Conservation (phyloP, 2,113 vertebrate genomes). For the Emydura subglobosa region DNA sequence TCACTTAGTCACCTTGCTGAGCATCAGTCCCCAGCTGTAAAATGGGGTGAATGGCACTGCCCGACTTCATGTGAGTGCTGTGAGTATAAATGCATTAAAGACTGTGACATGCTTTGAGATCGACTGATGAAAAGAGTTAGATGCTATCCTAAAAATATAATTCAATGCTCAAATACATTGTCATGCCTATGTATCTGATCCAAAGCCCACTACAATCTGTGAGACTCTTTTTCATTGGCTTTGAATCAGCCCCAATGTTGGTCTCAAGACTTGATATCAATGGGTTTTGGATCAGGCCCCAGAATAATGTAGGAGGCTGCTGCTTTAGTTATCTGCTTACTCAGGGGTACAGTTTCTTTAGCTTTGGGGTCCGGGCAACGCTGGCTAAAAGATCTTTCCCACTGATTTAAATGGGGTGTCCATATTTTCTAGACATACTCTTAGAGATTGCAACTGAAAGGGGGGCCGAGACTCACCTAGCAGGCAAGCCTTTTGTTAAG, state of each 20-base stretch:
- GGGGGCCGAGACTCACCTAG: neutral
- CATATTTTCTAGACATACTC: neutral
- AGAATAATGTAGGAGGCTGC: neutral
- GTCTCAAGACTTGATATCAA: neutral
- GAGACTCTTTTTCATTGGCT: neutral
- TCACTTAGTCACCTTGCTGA: neutral
- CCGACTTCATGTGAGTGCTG: neutral
- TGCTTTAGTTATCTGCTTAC: neutral
- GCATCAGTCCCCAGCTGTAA: too few species aligned
- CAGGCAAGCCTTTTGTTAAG: neutral
- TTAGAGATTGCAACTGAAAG: neutral
- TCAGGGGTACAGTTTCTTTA: neutral
- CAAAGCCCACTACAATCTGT: neutral
- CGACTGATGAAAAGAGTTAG: neutral
- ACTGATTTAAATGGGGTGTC: neutral
- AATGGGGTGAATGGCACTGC: neutral
- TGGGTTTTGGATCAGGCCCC: neutral
- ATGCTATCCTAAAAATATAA: neutral
- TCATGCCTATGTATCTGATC: neutral
- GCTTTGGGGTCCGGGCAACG: neutral
- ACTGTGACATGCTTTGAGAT: neutral
- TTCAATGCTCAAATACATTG: neutral
- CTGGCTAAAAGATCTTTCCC: neutral
- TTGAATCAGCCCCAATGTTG: neutral
- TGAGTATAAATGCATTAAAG: neutral